Evolutionary conservation across 2,113 vertebrate genomes (phyloP).

Genomic region (Mastomys natalensis): DNA sequence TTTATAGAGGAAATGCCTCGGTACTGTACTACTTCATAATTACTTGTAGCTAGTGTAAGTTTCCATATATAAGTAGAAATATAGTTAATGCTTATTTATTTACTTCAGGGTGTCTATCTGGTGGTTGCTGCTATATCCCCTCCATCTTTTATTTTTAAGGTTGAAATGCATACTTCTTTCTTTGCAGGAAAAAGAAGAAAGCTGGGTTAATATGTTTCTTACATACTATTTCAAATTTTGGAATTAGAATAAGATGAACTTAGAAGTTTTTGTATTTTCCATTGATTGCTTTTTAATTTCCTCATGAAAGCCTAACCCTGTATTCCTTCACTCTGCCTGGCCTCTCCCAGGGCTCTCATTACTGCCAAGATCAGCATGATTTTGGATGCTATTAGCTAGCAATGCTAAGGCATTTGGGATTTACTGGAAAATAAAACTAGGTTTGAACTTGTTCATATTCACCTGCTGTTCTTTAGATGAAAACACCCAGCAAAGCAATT

Average conservation of each 20-base stretch:
- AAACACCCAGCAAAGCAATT: conserved; percentile 79
- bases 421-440: conserved; percentile 80
- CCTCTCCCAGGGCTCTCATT: conserved; percentile 47
- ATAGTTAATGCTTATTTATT: neutral
- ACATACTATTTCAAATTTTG: neutral
- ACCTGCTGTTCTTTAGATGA: conserved; percentile 83
- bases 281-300: conserved; percentile 46
- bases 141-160: neutral
- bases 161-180: neutral
- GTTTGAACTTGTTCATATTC: conserved; percentile 76
- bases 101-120: neutral
- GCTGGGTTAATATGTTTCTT: neutral
- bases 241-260: neutral
- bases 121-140: neutral
- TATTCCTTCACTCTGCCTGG: neutral
- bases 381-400: conserved; percentile 61
- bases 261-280: conserved; percentile 55
- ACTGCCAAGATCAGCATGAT: conserved; percentile 61
- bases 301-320: neutral
- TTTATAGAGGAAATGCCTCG: neutral
- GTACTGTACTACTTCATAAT: neutral
- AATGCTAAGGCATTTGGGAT: conserved; percentile 76
- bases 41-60: neutral
- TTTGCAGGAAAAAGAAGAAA: neutral
- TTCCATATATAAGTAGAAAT: neutral